Evolutionary conservation across 2,888 invertebrate genomes (phyloP).

Genomic region (Zelleria hepariella): DNA sequence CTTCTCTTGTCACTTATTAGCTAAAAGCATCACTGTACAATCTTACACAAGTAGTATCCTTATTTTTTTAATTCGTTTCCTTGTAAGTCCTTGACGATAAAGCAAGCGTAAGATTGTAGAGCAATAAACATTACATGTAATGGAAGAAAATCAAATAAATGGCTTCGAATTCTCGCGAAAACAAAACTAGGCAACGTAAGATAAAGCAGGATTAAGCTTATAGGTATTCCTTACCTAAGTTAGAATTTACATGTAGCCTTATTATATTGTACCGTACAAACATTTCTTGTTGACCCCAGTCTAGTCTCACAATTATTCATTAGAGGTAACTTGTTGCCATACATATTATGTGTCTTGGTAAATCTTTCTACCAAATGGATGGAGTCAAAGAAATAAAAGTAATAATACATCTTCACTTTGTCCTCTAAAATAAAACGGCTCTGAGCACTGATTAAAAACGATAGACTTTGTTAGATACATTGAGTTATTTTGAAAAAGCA

Average conservation of each 20-base stretch:
- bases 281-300: neutral
- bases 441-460: neutral
- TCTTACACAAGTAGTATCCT: neutral
- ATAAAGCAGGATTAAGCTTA: neutral
- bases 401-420: neutral
- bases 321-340: neutral
- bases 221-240: neutral
- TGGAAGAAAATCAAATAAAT: slow-evolving; percentile 50
- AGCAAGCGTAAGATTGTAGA: neutral
- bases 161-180: neutral
- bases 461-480: neutral
- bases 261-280: neutral
- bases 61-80: neutral
- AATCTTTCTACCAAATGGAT: neutral
- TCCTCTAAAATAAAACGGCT: neutral
- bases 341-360: neutral
- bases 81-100: neutral
- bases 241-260: neutral
- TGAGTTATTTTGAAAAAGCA: slow-evolving; percentile 10
- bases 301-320: neutral
- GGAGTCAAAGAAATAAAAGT: slow-evolving; percentile 1
- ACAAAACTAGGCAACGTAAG: neutral
- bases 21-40: slow-evolving; percentile 22
- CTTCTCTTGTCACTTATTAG: slow-evolving; percentile 42
- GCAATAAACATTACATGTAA: slow-evolving; percentile 17